Conservation (phyloP, 1,140 invertebrate genomes). For the Drosophila pectinifera region DNA sequence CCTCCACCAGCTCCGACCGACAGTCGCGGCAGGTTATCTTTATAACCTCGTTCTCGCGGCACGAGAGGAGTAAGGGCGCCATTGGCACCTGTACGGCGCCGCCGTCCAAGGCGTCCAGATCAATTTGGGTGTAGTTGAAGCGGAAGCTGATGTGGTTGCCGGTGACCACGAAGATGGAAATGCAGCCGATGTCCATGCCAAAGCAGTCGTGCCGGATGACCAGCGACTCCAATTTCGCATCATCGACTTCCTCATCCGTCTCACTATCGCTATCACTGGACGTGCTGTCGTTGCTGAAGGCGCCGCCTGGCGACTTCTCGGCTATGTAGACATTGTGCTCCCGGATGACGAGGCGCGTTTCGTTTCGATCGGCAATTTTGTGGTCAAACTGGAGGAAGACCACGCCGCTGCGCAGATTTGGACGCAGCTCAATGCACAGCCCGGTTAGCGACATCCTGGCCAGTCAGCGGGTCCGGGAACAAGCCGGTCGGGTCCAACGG, state of each 20-base stretch:
- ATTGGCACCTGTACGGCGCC: constrained; percentile 15
- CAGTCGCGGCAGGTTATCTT: constrained; percentile 52
- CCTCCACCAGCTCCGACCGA: constrained; percentile 24
- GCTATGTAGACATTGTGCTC: constrained; percentile 55
- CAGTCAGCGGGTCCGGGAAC: not conserved
- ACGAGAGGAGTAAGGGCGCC: constrained; percentile 15
- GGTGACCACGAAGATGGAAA: constrained; percentile 42
- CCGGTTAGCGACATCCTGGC: constrained; percentile 51
- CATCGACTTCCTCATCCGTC: constrained; percentile 15
- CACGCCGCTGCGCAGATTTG: constrained; percentile 58
- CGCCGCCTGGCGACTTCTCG: not conserved
- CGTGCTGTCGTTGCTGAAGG: not conserved
- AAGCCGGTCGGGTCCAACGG: not conserved
- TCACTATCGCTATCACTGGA: constrained; percentile 14
- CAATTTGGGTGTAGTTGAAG: constrained; percentile 60
- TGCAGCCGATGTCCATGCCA: constrained; percentile 56
- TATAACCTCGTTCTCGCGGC: constrained; percentile 19
- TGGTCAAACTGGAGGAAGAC: constrained; percentile 49
- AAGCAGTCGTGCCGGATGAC: constrained; percentile 44
- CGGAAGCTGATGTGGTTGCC: constrained; percentile 56
- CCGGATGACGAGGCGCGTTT: constrained; percentile 55
- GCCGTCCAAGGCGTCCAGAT: constrained; percentile 41
- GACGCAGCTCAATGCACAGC: constrained; percentile 65
- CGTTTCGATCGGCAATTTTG: constrained; percentile 11
- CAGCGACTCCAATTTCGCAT: not conserved